Base-by-base conservation (phyloP, 2,888 invertebrate genomes). In the Nephrocerus scutellatus region DNA sequence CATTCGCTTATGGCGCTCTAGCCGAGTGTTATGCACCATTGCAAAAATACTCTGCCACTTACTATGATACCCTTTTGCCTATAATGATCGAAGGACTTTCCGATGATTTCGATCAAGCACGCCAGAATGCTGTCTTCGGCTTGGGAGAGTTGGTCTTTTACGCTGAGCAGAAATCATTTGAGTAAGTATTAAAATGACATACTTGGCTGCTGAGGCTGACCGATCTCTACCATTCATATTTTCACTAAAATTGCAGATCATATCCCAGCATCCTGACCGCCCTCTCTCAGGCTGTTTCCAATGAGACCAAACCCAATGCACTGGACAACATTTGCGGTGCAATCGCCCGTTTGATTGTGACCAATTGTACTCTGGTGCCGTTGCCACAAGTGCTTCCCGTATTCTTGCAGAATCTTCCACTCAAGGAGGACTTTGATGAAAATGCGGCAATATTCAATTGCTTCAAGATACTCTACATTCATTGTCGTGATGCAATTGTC, bases 291-390 rank as follows among this genome's bases (percentile, higher is more conserved):
- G 73, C 78, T n/a, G 72, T 84, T 36, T 63, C 73, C 5, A 73
- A 70, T 40, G 85, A 85, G 63, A 68, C 72, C n/a, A 75, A 79
- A 53, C 70, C 74, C 0, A 72, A 80, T 24, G 79, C 79, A 5
- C 66, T 82, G 41, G 87, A 87, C 59, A 87, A 87, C 59, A 79
- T 85, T 48, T 81, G 83, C 61, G 86, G 82, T 33, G 83, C 85
- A 21, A 72, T 84, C 35, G 80, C 84, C 18, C 75, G 84, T 41
- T 72, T 87, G 57, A 82, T 87, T 34, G 69, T 78, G 23, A 74
- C 76, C 3, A 81, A 84, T 63, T 66, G 73, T 28, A 63, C 64
- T 39, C 71, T 72, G 48, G 70, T 86, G 42, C 85, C 85, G 14
- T 60, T 86, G 39, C 75, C 75, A n/a, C 79, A 81, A 64, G 82